Evolutionary conservation across 2,797 vertebrate genomes (phyloP).

Genomic region (Salmo trutta): DNA sequence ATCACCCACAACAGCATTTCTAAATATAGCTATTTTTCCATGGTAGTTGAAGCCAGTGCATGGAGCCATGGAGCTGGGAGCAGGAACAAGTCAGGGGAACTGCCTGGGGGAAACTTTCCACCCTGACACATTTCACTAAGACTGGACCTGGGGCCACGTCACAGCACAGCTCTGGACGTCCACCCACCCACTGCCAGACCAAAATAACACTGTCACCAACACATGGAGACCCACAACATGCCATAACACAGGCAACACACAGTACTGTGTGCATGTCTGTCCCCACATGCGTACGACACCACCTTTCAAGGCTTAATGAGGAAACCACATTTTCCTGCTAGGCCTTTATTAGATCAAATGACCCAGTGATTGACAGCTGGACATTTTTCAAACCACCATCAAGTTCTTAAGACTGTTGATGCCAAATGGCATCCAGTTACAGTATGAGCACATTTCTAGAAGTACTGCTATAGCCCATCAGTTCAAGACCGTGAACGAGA

Average conservation of each 20-base stretch:
- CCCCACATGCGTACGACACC: background rate
- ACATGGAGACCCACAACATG: conserved; percentile 20
- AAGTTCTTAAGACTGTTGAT: conserved; percentile 4
- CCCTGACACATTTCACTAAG: conserved; percentile 53
- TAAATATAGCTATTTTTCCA: conserved; percentile 82
- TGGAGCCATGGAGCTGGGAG: conserved; percentile 59
- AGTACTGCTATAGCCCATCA: background rate
- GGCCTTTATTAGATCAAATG: background rate
- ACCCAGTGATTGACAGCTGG: background rate
- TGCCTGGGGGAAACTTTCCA: conserved; percentile 63
- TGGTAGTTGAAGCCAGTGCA: conserved; percentile 7
- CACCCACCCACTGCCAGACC: conserved; percentile 40
- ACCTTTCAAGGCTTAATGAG: background rate
- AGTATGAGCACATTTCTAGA: background rate
- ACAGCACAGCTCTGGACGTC: background rate
- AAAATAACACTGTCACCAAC: conserved; percentile 47
- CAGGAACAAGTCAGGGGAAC: conserved; percentile 69
- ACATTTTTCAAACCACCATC: background rate
- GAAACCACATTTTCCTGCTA: background rate
- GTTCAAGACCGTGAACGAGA: background rate
- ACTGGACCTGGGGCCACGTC: conserved; percentile 54
- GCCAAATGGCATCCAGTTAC: background rate
- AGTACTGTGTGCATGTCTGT: background rate
- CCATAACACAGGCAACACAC: background rate
- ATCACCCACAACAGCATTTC: conserved; percentile 69